These are phyloP conservation scores for Andrena bicolor DNA, from an alignment of 2,888 invertebrate species.

Conservation along the genomic window DNA sequence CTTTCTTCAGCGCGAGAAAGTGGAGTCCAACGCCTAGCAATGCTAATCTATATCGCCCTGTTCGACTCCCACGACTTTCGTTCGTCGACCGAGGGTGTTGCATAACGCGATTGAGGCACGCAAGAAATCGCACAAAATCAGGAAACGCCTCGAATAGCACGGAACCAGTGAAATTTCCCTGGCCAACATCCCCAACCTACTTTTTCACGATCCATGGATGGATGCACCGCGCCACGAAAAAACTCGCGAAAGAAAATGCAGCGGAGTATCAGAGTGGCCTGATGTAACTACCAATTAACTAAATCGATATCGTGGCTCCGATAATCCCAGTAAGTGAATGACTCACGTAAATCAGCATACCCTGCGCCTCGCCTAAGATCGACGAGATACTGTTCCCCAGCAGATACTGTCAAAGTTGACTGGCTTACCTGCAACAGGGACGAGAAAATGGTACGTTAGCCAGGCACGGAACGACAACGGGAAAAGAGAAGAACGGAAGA, in stretches of 20 bases:
- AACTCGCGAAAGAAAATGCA: background rate
- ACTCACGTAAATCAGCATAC: too few species aligned
- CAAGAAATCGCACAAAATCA: constrained; percentile 58
- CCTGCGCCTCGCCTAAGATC: background rate
- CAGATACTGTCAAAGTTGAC: background rate
- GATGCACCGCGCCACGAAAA: constrained; percentile 1
- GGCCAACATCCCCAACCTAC: background rate
- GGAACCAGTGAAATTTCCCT: constrained; percentile 20
- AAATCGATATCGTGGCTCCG: too few species aligned
- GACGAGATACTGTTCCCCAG: background rate
- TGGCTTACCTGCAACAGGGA: constrained; percentile 51
- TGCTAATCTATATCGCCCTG: constrained; percentile 41
- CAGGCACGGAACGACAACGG: background rate
- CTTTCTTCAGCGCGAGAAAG: constrained; percentile 40
- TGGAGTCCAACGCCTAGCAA: constrained; percentile 29
- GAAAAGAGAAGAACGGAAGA: background rate
- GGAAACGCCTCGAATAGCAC: constrained; percentile 40
- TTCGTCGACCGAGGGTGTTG: constrained; percentile 45
- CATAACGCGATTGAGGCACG: constrained; percentile 55
- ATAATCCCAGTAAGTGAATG: too few species aligned
- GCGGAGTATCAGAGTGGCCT: background rate
- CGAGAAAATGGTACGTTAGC: background rate
- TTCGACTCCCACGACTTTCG: constrained; percentile 67
- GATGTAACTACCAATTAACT: too few species aligned
- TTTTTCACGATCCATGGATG: constrained; percentile 11